Evolutionary conservation across 2,888 invertebrate genomes (phyloP).

Genomic region (Drosophila prostipennis): DNA sequence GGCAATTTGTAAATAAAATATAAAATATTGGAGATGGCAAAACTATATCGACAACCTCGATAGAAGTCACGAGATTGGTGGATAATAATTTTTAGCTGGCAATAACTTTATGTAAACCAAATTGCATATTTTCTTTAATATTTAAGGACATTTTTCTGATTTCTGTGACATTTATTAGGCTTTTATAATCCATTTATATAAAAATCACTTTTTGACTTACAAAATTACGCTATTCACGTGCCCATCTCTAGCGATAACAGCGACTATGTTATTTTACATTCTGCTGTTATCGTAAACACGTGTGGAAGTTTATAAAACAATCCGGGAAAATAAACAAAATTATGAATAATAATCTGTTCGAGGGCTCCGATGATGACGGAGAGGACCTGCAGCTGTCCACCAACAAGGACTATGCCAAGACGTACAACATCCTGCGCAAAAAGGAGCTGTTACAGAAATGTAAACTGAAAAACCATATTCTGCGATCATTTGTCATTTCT

Average conservation of each 20-base stretch:
- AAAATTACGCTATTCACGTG: not conserved
- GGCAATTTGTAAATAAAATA: slow-evolving; percentile 33
- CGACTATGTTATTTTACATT: slow-evolving; percentile 1
- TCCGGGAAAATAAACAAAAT: slow-evolving; percentile 18
- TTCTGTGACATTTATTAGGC: too few relatives aligned
- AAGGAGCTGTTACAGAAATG: slow-evolving; percentile 94
- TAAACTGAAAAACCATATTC: slow-evolving; percentile 80
- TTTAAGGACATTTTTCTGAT: too few relatives aligned
- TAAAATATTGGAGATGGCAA: slow-evolving; percentile 7
- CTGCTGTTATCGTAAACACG: slow-evolving; percentile 18
- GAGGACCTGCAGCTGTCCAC: slow-evolving; percentile 86
- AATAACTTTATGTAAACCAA: too few relatives aligned
- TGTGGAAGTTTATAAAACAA: slow-evolving; percentile 10
- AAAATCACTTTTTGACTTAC: too few relatives aligned
- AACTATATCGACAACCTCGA: slow-evolving; percentile 6
- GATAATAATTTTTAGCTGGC: not conserved
- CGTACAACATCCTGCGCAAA: slow-evolving; percentile 92
- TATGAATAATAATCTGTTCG: slow-evolving; percentile 77
- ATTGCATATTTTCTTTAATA: too few relatives aligned
- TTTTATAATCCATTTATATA: too few relatives aligned
- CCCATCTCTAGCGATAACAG: slow-evolving; percentile 18
- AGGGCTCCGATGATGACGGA: slow-evolving; percentile 85
- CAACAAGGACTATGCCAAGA: slow-evolving; percentile 92
- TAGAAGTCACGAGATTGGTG: not conserved
- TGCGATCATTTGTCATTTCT: not conserved